Evolutionary conservation across 2,888 invertebrate genomes (phyloP), one percentile per base, ranked within the genome.

Genomic region (Chydorus sphaericus): DNA sequence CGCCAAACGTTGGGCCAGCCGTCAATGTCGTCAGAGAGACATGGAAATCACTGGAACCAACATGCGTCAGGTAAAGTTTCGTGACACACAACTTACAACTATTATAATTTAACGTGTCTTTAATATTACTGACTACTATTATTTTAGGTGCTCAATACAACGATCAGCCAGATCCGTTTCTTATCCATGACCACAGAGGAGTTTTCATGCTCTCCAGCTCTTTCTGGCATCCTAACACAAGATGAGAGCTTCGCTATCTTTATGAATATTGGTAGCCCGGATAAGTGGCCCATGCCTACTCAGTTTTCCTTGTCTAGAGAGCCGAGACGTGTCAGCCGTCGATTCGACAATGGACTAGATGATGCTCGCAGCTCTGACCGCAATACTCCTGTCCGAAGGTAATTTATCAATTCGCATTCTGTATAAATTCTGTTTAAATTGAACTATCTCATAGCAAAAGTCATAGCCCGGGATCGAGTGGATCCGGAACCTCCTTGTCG

Each of bases 171-270:
- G 70, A 81, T 89, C 58, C 77, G 87, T 26, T 88, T 88, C 70
- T 73, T 88, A 11, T 85, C 85, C 0, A 71, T 89, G 61, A 80
- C 80, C 0, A 83, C 87, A 0, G 81, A 85, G 66, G 83, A 87
- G 71, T 88, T 89, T 68, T 86, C 88, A 1, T 83, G 84, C 64
- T 85, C 85, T 0, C 85, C 87, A 0, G 86, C 84, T 0, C 76
- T 80, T 52, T 86, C 86, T 11, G 64, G 14, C n/a, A 70, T 88
- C 8, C 73, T 89, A 28, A 76, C 80, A 0, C 81, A 85, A 68
- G 76, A 83, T 1, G 88, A 89, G 66, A 81, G 85, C 14, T 82
- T 86, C 65, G 79, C 84, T 0, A 82, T 89, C 57, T 73, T 89
- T 1, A 85, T 88, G 79, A 86, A 87, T 67, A 85, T 88, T 58